phyloP scores from a whole-genome alignment of 2,888 invertebrate genomes.

The Chloroclystis v-ata region DNA sequence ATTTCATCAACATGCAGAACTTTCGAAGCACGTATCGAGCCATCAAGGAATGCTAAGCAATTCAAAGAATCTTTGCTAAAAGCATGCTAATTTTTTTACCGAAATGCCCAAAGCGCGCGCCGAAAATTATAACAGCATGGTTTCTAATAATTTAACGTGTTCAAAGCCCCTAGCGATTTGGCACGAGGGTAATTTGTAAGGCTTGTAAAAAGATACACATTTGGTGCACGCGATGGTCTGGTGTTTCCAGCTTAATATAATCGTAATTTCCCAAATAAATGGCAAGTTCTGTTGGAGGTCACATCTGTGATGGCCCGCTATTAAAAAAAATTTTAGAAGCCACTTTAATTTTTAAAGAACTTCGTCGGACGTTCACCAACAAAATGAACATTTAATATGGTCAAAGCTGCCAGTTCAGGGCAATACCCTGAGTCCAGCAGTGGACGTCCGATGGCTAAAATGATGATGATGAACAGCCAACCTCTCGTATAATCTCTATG shows the following conservation, averaged over 20 bases:
- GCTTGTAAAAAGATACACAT: constrained; percentile 36
- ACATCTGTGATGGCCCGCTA: too few species aligned
- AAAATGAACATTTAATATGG: too few species aligned
- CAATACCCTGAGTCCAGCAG: too few species aligned
- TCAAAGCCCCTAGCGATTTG: constrained; percentile 33
- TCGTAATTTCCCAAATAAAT: too few species aligned
- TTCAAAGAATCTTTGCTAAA: constrained; percentile 13
- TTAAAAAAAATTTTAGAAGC: too few species aligned
- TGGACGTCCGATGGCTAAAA: too few species aligned
- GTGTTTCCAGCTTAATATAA: constrained; percentile 4
- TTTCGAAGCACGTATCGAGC: constrained; percentile 4
- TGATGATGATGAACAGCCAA: too few species aligned
- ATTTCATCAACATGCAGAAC: neutral
- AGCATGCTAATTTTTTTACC: constrained; percentile 15
- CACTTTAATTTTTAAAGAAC: too few species aligned
- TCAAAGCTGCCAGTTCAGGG: too few species aligned
- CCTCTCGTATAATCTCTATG: neutral
- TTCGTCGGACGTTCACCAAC: too few species aligned
- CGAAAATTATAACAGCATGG: neutral
- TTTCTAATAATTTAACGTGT: constrained; percentile 4
- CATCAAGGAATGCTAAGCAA: constrained; percentile 9
- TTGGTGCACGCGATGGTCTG: constrained; percentile 43
- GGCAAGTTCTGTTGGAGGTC: too few species aligned
- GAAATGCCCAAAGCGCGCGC: constrained; percentile 14
- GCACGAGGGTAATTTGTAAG: constrained; percentile 41